Conservation (phyloP, 2,113 vertebrate species). For the Apus apus region DNA sequence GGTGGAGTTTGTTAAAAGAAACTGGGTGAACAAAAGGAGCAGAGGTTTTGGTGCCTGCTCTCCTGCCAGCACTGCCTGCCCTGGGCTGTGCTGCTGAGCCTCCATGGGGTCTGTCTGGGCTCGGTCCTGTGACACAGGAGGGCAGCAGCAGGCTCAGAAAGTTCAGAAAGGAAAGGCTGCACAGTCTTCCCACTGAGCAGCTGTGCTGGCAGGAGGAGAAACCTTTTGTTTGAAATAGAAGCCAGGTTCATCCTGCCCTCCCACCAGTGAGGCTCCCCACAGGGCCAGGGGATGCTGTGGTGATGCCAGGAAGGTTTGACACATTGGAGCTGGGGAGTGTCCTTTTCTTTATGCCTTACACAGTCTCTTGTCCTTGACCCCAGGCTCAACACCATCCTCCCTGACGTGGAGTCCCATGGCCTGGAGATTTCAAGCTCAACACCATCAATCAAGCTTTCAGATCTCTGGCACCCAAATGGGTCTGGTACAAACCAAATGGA, state of each 20-base stretch:
- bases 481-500: neutral
- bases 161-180: neutral
- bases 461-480: neutral
- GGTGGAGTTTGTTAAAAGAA: neutral
- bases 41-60: neutral
- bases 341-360: neutral
- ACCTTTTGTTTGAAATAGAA: neutral
- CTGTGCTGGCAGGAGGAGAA: neutral
- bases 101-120: neutral
- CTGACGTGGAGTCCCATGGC: rapidly evolving
- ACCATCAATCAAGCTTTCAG: neutral
- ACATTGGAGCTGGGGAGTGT: rapidly evolving
- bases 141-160: conserved; percentile 4
- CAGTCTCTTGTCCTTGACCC: neutral
- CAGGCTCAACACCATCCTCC: neutral
- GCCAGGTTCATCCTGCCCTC: neutral
- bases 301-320: neutral
- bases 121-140: neutral
- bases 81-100: neutral
- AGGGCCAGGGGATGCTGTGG: neutral
- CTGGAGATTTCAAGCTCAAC: neutral
- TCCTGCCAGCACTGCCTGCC: neutral
- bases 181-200: neutral
- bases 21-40: neutral
- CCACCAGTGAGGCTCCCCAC: rapidly evolving